Evolutionary conservation across 2,888 invertebrate genomes (phyloP).

Genomic region (Esperia sulphurella): DNA sequence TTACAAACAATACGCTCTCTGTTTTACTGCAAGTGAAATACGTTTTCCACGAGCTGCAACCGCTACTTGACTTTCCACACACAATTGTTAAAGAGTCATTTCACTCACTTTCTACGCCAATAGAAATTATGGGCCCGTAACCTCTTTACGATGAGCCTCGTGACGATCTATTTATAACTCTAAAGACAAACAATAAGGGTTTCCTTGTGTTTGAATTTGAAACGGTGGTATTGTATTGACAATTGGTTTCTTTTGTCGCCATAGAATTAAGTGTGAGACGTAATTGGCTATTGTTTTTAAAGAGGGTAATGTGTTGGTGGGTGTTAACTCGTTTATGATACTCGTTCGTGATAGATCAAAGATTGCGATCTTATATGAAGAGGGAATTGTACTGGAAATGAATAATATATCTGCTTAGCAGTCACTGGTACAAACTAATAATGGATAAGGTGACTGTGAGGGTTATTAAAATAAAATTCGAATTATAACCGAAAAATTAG

Average conservation of each 20-base stretch:
- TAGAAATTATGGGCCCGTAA: constrained; percentile 29
- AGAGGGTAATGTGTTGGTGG: constrained; percentile 23
- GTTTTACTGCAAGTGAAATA: constrained; percentile 26
- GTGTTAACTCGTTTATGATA: background rate
- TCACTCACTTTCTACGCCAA: constrained; percentile 56
- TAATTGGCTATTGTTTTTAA: constrained; percentile 43
- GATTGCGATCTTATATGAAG: background rate
- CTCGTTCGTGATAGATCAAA: background rate
- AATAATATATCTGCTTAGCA: no score
- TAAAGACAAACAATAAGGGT: constrained; percentile 2
- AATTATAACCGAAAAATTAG: no score
- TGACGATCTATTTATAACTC: constrained; percentile 11
- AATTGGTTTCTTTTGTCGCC: constrained; percentile 47
- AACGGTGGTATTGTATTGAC: constrained; percentile 30
- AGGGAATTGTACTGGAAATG: no score
- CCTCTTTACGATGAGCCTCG: constrained; percentile 2
- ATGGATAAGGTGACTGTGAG: no score
- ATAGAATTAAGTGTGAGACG: constrained; percentile 23
- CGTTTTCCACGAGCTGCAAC: constrained; percentile 43
- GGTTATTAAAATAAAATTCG: no score
- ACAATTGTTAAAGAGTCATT: constrained; percentile 50
- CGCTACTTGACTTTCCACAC: constrained; percentile 51
- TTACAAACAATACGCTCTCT: background rate
- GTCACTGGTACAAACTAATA: no score
- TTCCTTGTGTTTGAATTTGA: constrained; percentile 13